Percentiles rank a stretch among this genome's conserved stretches.
These are phyloP conservation scores for Cephalopterus ornatus DNA, from an alignment of 2,113 vertebrate species.

Conservation along the genomic window DNA sequence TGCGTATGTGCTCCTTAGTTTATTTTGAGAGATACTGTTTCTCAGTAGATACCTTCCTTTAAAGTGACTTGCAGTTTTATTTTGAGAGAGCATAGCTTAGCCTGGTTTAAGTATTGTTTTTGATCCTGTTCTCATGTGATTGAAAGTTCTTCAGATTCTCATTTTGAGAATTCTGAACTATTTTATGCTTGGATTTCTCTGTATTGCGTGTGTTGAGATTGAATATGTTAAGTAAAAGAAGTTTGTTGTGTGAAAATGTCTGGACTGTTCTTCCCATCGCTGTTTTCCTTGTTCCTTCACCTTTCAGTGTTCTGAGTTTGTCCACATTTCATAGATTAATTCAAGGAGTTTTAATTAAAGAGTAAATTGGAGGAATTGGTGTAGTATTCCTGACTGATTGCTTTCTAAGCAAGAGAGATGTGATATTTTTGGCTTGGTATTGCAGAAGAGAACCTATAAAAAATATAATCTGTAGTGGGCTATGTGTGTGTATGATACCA, in stretches of 20 bases:
- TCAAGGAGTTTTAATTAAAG: background rate
- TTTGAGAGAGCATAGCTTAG: background rate
- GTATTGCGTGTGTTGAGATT: background rate
- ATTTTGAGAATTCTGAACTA: background rate
- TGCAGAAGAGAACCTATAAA: background rate
- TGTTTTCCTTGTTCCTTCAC: background rate
- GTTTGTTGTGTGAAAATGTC: background rate
- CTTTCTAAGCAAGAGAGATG: background rate
- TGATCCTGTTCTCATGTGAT: background rate
- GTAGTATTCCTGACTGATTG: background rate
- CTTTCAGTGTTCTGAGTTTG: background rate
- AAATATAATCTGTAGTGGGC: background rate
- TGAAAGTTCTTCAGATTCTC: background rate
- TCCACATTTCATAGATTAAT: background rate
- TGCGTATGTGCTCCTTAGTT: background rate
- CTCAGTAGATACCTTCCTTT: background rate
- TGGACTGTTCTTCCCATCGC: background rate
- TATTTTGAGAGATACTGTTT: background rate
- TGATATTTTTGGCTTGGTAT: background rate
- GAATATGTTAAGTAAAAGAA: background rate
- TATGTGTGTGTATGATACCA: background rate
- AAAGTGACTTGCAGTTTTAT: background rate
- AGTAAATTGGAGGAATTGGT: background rate
- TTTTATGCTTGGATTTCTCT: background rate
- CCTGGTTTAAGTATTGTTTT: background rate